Conservation (phyloP, 1,140 invertebrate genomes). For the Aphelenchoides avenae region DNA sequence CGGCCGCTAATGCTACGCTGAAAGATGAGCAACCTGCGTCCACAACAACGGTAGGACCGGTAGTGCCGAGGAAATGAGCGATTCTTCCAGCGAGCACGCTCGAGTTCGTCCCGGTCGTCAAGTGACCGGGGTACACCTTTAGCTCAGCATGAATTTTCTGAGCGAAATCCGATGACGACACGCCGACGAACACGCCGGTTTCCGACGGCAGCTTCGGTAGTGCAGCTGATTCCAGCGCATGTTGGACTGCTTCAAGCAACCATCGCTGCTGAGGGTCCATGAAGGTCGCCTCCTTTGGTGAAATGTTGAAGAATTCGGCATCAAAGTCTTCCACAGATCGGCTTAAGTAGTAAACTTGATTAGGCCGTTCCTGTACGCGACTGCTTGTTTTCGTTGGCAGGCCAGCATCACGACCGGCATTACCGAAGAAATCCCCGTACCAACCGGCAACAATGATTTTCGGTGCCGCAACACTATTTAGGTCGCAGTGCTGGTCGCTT, state of each 20-base stretch:
- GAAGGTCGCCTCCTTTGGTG: conserved; percentile 62
- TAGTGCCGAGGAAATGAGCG: conserved; percentile 39
- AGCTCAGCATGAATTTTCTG: conserved; percentile 28
- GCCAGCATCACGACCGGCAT: too few relatives aligned
- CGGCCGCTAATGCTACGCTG: conserved; percentile 75
- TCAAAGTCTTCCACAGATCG: conserved; percentile 3
- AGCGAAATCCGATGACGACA: conserved; percentile 62
- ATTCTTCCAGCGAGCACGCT: conserved; percentile 44
- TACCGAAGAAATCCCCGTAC: too few relatives aligned
- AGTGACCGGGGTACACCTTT: conserved; percentile 29
- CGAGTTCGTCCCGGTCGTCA: conserved; percentile 44
- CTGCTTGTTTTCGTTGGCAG: too few relatives aligned
- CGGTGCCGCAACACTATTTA: too few relatives aligned
- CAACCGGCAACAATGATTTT: too few relatives aligned
- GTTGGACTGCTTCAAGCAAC: conserved; percentile 62
- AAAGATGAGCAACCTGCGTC: conserved; percentile 93
- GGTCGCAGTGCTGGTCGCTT: too few relatives aligned
- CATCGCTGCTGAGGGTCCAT: conserved; percentile 65
- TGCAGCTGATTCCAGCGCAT: conserved; percentile 48
- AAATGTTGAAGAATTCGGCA: conserved; percentile 62
- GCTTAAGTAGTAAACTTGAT: too few relatives aligned
- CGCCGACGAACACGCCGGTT: conserved; percentile 56
- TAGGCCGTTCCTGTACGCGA: too few relatives aligned
- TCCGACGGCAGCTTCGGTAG: conserved; percentile 35
- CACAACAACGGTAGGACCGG: conserved; percentile 78